Percentiles rank a stretch among this genome's conserved stretches.
phyloP scores from a whole-genome alignment of 2,888 invertebrate genomes.

The Platynereis dumerilii region DNA sequence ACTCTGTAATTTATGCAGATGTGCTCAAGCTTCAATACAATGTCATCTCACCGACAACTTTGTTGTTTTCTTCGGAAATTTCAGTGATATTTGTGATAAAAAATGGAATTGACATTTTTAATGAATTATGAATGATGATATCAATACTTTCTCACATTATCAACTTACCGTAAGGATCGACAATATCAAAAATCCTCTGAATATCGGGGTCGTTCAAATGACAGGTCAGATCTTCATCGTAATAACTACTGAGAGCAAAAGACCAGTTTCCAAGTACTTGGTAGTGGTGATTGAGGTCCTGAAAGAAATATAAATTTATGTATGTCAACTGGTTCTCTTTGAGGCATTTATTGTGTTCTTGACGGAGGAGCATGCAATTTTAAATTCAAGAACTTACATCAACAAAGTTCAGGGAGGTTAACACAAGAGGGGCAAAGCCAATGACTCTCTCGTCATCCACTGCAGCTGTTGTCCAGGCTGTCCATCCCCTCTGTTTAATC shows the following conservation, averaged over 20 bases:
- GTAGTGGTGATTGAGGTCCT: not conserved
- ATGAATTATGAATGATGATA: too few species aligned
- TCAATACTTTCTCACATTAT: too few species aligned
- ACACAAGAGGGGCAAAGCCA: not conserved
- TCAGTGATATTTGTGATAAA: too few species aligned
- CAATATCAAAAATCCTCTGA: slow-evolving; percentile 2
- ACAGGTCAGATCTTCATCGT: not conserved
- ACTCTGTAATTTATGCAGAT: too few species aligned
- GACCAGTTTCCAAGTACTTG: not conserved
- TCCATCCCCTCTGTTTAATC: slow-evolving; percentile 1
- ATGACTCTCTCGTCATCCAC: slow-evolving; percentile 3
- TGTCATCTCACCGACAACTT: too few species aligned
- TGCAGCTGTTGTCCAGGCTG: slow-evolving; percentile 1
- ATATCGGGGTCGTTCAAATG: slow-evolving; percentile 1
- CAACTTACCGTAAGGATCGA: slow-evolving; percentile 3
- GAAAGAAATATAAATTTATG: too few species aligned
- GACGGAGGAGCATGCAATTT: too few species aligned
- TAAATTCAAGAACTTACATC: not conserved
- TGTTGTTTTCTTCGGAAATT: too few species aligned
- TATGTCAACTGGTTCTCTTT: too few species aligned
- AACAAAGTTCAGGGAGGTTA: not conserved
- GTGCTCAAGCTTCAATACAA: too few species aligned
- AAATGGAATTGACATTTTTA: too few species aligned
- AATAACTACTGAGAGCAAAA: not conserved
- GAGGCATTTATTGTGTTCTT: too few species aligned